Conservation (phyloP, 2,888 invertebrate genomes). For the Sepiola atlantica region DNA sequence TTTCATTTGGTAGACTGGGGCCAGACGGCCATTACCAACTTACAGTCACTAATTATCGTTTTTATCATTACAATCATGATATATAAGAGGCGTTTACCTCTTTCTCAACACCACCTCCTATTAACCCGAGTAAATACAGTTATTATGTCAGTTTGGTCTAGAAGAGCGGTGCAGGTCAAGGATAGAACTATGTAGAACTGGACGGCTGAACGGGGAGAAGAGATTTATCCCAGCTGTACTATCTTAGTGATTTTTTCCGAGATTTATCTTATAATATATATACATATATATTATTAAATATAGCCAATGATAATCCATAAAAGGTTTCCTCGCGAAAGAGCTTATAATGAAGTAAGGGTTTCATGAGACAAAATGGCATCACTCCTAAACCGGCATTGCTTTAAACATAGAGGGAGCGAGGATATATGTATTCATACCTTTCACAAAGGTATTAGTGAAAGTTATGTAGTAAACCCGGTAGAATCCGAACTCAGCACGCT, state of each 20-base stretch:
- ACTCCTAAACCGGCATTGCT: no score
- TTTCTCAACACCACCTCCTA: neutral
- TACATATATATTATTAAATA: neutral
- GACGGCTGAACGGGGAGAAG: neutral
- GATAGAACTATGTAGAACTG: neutral
- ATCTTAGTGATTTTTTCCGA: neutral
- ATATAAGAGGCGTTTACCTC: neutral
- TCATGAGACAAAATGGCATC: no score
- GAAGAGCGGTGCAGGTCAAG: neutral
- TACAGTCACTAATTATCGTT: neutral
- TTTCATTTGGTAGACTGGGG: neutral
- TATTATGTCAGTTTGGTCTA: neutral
- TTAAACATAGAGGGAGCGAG: no score
- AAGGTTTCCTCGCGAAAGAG: no score
- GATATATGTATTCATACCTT: no score
- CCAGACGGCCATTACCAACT: neutral
- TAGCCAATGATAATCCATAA: no score
- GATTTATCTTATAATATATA: neutral
- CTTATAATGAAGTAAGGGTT: no score
- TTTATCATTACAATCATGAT: neutral
- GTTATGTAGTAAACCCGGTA: no score
- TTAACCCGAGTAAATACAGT: neutral
- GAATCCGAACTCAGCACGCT: no score
- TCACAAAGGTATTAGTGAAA: no score
- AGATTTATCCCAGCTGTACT: neutral